phyloP scores from a whole-genome alignment of 2,797 vertebrate genomes.

The Eidolon dupreanum region DNA sequence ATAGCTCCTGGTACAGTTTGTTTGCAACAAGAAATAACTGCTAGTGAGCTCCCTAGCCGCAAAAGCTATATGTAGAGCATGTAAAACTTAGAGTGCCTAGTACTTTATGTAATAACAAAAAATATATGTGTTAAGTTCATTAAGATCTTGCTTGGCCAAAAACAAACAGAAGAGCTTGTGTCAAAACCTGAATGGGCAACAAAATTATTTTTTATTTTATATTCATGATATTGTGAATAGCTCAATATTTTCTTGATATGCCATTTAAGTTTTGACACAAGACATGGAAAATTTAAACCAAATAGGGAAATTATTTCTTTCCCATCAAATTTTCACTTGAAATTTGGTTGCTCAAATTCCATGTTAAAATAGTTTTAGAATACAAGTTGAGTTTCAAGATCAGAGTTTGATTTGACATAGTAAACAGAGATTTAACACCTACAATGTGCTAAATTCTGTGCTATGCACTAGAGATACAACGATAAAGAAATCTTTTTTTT shows the following conservation, averaged over 20 bases:
- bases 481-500: background rate
- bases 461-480: background rate
- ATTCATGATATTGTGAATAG: conserved; percentile 56
- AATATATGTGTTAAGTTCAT: conserved; percentile 62
- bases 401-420: background rate
- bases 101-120: conserved; percentile 50
- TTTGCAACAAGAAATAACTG: conserved; percentile 80
- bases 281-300: background rate
- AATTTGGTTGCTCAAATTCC: background rate
- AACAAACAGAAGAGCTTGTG: conserved; percentile 68
- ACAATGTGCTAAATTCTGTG: background rate
- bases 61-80: conserved; percentile 79
- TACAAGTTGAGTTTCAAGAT: background rate
- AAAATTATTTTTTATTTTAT: conserved; percentile 77
- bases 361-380: background rate
- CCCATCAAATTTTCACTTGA: background rate
- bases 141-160: conserved; percentile 77
- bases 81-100: conserved; percentile 76
- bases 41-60: conserved; percentile 82
- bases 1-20: conserved; percentile 80
- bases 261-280: background rate
- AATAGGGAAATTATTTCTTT: background rate
- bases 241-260: conserved; percentile 65
- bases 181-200: conserved; percentile 75
- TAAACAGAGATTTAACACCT: background rate